A percentile compares a stretch with the other conserved stretches of the same genome.
These are phyloP conservation scores for Formicarius rufipectus DNA, from an alignment of 2,113 vertebrate species.

Conservation along the genomic window DNA sequence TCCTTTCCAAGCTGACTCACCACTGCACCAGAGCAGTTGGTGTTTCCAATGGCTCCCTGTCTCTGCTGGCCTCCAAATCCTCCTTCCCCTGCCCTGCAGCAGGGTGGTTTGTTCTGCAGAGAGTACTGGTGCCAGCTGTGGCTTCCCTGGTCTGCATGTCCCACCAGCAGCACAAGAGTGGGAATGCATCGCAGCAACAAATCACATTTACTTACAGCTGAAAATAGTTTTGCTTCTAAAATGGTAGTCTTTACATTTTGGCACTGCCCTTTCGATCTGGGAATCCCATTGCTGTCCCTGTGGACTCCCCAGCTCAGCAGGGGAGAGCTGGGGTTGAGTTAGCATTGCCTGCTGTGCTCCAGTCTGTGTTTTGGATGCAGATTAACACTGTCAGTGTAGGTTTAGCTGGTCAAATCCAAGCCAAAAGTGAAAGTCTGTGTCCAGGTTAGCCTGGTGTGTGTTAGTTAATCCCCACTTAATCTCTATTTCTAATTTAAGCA, in stretches of 20 bases:
- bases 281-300: background rate
- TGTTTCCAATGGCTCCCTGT: background rate
- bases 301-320: fast-evolving
- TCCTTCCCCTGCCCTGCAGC: background rate
- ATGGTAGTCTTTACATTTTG: background rate
- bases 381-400: fast-evolving
- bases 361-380: background rate
- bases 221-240: background rate
- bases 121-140: background rate
- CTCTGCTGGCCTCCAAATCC: background rate
- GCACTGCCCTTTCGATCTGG: background rate
- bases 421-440: constrained; percentile 20
- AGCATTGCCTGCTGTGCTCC: background rate
- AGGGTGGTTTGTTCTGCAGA: background rate
- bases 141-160: background rate
- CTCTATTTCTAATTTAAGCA: constrained; percentile 13
- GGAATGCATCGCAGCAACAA: fast-evolving
- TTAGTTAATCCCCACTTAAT: constrained; percentile 30
- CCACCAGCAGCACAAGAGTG: background rate
- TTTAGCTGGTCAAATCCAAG: background rate
- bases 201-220: background rate
- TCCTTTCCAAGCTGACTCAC: constrained; percentile 29
- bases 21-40: fast-evolving
- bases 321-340: background rate
- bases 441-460: background rate